Conservation (phyloP, 2,797 vertebrate genomes). For the Sebastes steindachneri region DNA sequence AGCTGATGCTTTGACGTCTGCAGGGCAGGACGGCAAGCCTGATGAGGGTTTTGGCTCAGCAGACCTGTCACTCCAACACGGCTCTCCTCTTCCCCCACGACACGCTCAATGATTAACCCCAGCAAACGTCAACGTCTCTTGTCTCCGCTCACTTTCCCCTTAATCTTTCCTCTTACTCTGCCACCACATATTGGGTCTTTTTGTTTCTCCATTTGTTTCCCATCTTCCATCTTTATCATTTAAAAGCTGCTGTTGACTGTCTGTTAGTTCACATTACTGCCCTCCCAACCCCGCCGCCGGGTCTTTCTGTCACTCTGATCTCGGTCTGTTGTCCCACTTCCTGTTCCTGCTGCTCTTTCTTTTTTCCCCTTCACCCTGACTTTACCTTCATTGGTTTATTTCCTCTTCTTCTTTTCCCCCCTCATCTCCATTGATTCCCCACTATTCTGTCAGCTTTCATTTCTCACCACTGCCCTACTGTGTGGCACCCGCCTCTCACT, state of each 20-base stretch:
- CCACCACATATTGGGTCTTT: conserved; percentile 17
- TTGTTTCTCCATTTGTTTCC: conserved; percentile 37
- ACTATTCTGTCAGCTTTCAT: conserved; percentile 52
- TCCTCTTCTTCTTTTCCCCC: conserved; percentile 17
- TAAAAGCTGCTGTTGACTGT: conserved; percentile 37
- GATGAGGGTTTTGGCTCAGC: conserved; percentile 66
- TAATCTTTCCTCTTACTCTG: conserved; percentile 24
- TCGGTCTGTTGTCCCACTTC: conserved; percentile 13
- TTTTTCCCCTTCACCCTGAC: conserved; percentile 29
- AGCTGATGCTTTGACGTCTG: conserved; percentile 61
- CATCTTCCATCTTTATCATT: conserved; percentile 8
- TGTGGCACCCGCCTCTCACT: conserved; percentile 25
- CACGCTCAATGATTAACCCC: conserved; percentile 73
- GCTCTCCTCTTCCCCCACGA: conserved; percentile 40
- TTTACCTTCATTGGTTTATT: conserved; percentile 48
- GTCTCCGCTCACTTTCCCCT: conserved; percentile 5
- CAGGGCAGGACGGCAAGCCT: conserved; percentile 43
- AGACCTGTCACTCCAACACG: conserved; percentile 67
- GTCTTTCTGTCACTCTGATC: conserved; percentile 43
- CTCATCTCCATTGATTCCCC: conserved; percentile 32
- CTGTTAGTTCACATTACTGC: conserved; percentile 4
- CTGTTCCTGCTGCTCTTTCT: background rate
- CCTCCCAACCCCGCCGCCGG: background rate
- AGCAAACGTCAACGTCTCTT: conserved; percentile 9
- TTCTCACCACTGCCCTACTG: conserved; percentile 40